phyloP scores from a whole-genome alignment of 1,140 invertebrate species.

The Drosophila equinoxialis region DNA sequence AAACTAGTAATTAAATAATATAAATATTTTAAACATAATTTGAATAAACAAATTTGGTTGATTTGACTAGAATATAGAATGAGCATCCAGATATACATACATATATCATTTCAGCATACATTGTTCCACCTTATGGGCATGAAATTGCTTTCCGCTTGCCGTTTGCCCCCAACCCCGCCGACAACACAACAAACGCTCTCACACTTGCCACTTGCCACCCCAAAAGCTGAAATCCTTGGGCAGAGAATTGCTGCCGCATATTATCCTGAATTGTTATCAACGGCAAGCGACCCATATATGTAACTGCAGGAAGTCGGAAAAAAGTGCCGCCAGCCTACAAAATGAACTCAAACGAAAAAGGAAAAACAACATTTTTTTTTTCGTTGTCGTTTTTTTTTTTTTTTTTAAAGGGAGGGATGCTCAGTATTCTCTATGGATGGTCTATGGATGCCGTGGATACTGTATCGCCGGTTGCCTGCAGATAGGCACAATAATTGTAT shows the following conservation, averaged over 20 bases:
- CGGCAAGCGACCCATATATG: slow-evolving; percentile 76
- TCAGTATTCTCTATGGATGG: slow-evolving; percentile 44
- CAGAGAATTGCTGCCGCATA: slow-evolving; percentile 52
- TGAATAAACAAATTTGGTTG: neutral
- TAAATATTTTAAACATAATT: neutral
- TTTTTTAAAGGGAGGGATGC: slow-evolving; percentile 44
- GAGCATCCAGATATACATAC: slow-evolving; percentile 16
- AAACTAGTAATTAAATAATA: no score
- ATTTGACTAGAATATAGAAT: neutral
- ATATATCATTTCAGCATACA: slow-evolving; percentile 22
- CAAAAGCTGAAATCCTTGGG: slow-evolving; percentile 32
- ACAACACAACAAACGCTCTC: neutral
- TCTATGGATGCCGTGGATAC: slow-evolving; percentile 44
- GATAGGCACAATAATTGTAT: slow-evolving; percentile 83
- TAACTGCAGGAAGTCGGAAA: slow-evolving; percentile 56
- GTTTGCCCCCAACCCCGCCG: neutral
- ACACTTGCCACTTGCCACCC: neutral
- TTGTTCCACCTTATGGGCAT: slow-evolving; percentile 71
- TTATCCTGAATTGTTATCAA: slow-evolving; percentile 65
- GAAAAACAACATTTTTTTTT: slow-evolving; percentile 52
- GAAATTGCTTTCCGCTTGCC: slow-evolving; percentile 60
- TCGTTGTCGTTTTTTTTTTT: slow-evolving; percentile 14
- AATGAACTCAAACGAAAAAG: slow-evolving; percentile 70
- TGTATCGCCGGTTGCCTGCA: slow-evolving; percentile 57
- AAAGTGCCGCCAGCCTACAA: slow-evolving; percentile 46